These are phyloP conservation scores for Cremastobaeus sp. DNA, from an alignment of 2,888 invertebrate genomes.

Conservation along the genomic window DNA sequence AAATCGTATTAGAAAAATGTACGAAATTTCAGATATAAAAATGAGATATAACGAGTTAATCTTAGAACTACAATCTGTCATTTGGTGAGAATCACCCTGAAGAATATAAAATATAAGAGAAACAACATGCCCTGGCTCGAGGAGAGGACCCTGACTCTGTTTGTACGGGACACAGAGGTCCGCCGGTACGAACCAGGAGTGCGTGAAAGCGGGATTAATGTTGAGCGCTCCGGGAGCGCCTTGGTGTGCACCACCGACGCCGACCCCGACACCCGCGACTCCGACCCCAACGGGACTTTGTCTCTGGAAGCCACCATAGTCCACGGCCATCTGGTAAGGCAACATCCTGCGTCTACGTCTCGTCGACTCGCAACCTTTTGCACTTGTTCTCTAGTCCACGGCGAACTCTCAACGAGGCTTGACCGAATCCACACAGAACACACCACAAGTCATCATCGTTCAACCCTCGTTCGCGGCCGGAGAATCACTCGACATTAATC, in stretches of 20 bases:
- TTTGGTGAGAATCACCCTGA: constrained; percentile 30
- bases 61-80: not conserved
- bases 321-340: constrained; percentile 94
- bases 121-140: constrained; percentile 93
- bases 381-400: constrained; percentile 27
- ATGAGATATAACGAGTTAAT: too few species aligned
- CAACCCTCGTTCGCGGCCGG: not conserved
- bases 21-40: too few species aligned
- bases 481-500: not conserved
- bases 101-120: constrained; percentile 80
- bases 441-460: constrained; percentile 33
- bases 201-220: constrained; percentile 90
- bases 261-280: constrained; percentile 72
- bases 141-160: constrained; percentile 88
- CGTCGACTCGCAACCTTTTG: not conserved
- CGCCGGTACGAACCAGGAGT: constrained; percentile 97
- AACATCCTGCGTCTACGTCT: constrained; percentile 81
- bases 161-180: constrained; percentile 94
- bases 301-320: constrained; percentile 80
- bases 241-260: constrained; percentile 83
- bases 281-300: constrained; percentile 78
- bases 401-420: constrained; percentile 20
- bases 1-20: too few species aligned
- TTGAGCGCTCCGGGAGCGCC: constrained; percentile 87
- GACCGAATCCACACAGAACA: constrained; percentile 34